These are phyloP conservation scores for Diaprepes abbreviatus DNA, from an alignment of 2,888 invertebrate genomes.

Conservation along the genomic window DNA sequence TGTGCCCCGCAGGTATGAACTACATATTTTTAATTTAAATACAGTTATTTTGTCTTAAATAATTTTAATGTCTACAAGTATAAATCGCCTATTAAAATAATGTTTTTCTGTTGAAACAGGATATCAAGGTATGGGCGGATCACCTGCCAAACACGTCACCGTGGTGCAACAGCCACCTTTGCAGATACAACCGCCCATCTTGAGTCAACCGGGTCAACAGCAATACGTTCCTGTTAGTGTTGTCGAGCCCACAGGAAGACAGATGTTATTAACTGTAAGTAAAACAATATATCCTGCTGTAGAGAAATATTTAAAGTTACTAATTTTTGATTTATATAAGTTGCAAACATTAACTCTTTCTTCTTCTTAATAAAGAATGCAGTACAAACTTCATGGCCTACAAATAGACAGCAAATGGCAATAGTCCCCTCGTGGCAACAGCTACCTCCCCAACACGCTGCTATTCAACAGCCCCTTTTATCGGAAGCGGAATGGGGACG, in stretches of 20 bases:
- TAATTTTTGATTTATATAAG: too few relatives aligned
- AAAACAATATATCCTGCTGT: not conserved
- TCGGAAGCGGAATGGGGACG: conserved; percentile 79
- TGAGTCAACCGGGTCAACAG: conserved; percentile 86
- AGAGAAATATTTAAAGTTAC: too few relatives aligned
- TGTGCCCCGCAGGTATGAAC: conserved; percentile 82
- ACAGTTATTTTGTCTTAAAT: too few relatives aligned
- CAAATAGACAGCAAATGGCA: conserved; percentile 81
- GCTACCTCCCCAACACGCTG: conserved; percentile 75
- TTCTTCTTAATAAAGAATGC: conserved; percentile 67
- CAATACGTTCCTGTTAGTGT: conserved; percentile 95
- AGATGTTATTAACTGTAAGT: conserved; percentile 81
- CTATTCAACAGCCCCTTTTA: conserved; percentile 74
- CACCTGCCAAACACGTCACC: conserved; percentile 80
- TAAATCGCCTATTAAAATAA: too few relatives aligned
- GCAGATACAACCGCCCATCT: conserved; percentile 84
- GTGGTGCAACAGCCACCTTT: conserved; percentile 78
- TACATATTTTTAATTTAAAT: too few relatives aligned
- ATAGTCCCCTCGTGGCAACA: conserved; percentile 90
- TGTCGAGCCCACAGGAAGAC: conserved; percentile 87
- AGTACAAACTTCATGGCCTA: conserved; percentile 80
- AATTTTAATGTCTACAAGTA: too few relatives aligned
- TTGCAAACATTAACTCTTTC: too few relatives aligned
- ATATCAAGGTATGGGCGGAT: conserved; percentile 81
- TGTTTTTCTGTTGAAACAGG: conserved; percentile 19